These are phyloP conservation scores for Babyrousa celebensis DNA, from an alignment of 2,797 vertebrate genomes.

Conservation along the genomic window DNA sequence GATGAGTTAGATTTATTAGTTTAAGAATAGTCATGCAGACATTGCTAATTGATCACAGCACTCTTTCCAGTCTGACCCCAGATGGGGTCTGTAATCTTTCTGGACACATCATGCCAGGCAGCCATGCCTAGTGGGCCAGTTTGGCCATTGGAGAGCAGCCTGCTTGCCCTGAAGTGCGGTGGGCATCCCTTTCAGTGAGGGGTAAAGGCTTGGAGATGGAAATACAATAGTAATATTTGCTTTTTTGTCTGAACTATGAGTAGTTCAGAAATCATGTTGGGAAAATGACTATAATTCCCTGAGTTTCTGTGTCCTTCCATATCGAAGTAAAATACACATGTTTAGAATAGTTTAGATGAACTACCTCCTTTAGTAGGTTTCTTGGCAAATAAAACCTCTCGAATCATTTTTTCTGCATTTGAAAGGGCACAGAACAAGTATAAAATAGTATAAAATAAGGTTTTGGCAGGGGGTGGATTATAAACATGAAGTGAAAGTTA, in stretches of 20 bases:
- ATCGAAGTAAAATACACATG: slow-evolving; percentile 45
- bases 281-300: slow-evolving; percentile 62
- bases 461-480: not conserved
- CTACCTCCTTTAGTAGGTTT: slow-evolving; percentile 35
- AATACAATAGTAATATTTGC: not conserved
- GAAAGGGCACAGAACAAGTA: slow-evolving; percentile 48
- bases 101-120: not conserved
- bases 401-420: not conserved
- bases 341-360: slow-evolving; percentile 59
- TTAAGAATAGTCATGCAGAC: slow-evolving; percentile 20
- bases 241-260: slow-evolving; percentile 39
- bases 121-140: not conserved
- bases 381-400: slow-evolving; percentile 43
- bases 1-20: not conserved
- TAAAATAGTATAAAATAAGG: slow-evolving; percentile 1
- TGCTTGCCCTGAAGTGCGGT: not conserved
- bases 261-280: slow-evolving; percentile 39
- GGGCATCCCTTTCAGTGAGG: not conserved
- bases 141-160: not conserved
- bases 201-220: not conserved
- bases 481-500: slow-evolving; percentile 21
- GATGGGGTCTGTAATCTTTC: not conserved
- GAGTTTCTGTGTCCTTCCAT: slow-evolving; percentile 7
- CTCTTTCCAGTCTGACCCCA: not conserved
- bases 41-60: slow-evolving; percentile 14